These are phyloP conservation scores for Aurelia aurita complex sp. Pacific DNA, from an alignment of 30 jellyfish, hydroid and myxozoan species.

Conservation along the genomic window DNA sequence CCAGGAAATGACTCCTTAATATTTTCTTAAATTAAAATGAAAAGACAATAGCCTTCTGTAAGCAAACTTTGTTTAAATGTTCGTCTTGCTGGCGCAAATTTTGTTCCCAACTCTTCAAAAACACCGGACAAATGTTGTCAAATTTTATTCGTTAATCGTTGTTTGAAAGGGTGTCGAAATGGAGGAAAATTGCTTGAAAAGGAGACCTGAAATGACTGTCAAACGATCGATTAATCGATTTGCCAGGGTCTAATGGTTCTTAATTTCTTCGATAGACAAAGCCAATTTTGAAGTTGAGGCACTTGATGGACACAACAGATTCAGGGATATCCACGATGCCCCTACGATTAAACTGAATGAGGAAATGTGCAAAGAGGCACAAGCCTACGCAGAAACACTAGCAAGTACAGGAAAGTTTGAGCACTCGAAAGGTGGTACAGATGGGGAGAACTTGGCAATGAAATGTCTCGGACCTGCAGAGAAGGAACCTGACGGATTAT, in stretches of 20 bases:
- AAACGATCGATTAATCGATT: too few relatives aligned
- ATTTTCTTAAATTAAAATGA: too few relatives aligned
- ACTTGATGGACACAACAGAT: slow-evolving; percentile 46
- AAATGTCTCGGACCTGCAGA: slow-evolving; percentile 71
- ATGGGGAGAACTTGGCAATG: slow-evolving; percentile 78
- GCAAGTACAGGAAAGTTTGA: slow-evolving; percentile 52
- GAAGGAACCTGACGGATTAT: slow-evolving; percentile 68
- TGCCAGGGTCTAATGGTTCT: neutral
- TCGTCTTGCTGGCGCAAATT: too few relatives aligned
- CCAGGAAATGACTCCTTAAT: too few relatives aligned
- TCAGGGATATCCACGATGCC: slow-evolving; percentile 60
- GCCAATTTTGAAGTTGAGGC: slow-evolving; percentile 43
- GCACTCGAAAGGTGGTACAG: slow-evolving; percentile 31
- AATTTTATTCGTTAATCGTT: too few relatives aligned
- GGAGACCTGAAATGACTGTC: too few relatives aligned
- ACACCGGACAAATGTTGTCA: too few relatives aligned
- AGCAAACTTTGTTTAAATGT: too few relatives aligned
- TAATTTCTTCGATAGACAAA: neutral
- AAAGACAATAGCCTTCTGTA: too few relatives aligned
- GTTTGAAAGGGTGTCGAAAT: too few relatives aligned
- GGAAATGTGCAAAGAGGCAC: slow-evolving; percentile 43
- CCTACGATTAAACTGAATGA: slow-evolving; percentile 26
- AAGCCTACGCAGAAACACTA: slow-evolving; percentile 48
- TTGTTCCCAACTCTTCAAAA: too few relatives aligned
- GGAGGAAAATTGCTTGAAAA: too few relatives aligned